Evolutionary conservation across 2,888 invertebrate species (phyloP).

Genomic region (Tethea ocularis): DNA sequence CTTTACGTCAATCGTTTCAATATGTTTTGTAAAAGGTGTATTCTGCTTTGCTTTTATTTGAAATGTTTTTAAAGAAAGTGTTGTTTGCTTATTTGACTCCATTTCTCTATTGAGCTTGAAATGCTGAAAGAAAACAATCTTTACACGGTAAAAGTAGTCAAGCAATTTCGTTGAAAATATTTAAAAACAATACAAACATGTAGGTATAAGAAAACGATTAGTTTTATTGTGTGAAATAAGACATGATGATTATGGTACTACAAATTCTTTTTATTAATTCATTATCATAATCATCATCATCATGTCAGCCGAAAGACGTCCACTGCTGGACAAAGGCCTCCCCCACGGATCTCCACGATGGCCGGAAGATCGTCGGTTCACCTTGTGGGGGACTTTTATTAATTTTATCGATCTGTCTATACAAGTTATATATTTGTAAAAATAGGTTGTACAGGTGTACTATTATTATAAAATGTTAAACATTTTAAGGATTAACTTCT

Average conservation of each 20-base stretch:
- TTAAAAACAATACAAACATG: neutral
- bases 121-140: constrained; percentile 1
- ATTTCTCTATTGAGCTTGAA: constrained; percentile 14
- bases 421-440: too few species aligned
- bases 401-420: too few species aligned
- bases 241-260: neutral
- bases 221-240: neutral
- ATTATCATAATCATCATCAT: too few species aligned
- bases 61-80: constrained; percentile 23
- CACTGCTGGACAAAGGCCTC: too few species aligned
- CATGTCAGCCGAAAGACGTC: too few species aligned
- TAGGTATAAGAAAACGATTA: neutral
- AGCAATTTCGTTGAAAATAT: neutral
- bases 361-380: too few species aligned
- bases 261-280: too few species aligned
- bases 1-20: neutral
- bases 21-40: constrained; percentile 14
- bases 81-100: constrained; percentile 19
- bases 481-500: too few species aligned
- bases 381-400: too few species aligned
- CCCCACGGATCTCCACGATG: too few species aligned
- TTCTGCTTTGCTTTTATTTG: constrained; percentile 23
- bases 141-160: neutral
- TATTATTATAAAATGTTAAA: too few species aligned
- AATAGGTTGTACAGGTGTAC: too few species aligned